Conservation (phyloP, 2,797 vertebrate species). For the Chaunax sp. region DNA sequence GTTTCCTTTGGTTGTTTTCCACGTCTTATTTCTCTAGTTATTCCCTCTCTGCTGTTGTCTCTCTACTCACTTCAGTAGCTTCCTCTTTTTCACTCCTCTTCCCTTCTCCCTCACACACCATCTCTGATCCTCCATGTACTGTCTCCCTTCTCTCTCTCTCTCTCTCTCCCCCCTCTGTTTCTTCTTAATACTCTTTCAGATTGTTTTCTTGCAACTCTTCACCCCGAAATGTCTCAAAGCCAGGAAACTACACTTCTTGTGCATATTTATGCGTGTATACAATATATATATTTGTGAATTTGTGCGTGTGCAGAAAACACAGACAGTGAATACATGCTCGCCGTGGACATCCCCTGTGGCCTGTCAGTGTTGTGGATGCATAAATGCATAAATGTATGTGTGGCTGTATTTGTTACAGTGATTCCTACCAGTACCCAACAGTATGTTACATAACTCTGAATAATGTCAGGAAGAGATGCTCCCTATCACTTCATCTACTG, state of each 20-base stretch:
- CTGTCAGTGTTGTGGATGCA: constrained; percentile 40
- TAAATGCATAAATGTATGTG: constrained; percentile 61
- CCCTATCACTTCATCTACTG: constrained; percentile 44
- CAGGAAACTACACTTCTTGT: constrained; percentile 5
- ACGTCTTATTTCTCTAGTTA: background rate
- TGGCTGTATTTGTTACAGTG: constrained; percentile 66
- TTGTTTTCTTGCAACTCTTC: constrained; percentile 32
- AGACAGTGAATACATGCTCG: constrained; percentile 28
- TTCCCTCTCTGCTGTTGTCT: background rate
- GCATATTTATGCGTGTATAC: constrained; percentile 23
- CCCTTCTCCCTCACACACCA: background rate
- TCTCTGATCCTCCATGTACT: constrained; percentile 10
- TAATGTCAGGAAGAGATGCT: constrained; percentile 51
- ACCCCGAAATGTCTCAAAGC: constrained; percentile 16
- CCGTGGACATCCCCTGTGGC: constrained; percentile 34
- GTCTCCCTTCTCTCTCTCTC: background rate
- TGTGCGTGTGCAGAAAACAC: constrained; percentile 7
- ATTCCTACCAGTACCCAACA: constrained; percentile 44
- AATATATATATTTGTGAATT: constrained; percentile 17
- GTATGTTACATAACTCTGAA: constrained; percentile 69
- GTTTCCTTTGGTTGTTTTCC: no score
- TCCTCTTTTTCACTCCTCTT: no score
- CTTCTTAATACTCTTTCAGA: constrained; percentile 7
- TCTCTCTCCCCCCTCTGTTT: constrained; percentile 5
- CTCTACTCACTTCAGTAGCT: background rate